Percentiles rank a stretch among this genome's conserved stretches.
Evolutionary conservation across 1,140 invertebrate genomes (phyloP).

Genomic region (Uloborus diversus): DNA sequence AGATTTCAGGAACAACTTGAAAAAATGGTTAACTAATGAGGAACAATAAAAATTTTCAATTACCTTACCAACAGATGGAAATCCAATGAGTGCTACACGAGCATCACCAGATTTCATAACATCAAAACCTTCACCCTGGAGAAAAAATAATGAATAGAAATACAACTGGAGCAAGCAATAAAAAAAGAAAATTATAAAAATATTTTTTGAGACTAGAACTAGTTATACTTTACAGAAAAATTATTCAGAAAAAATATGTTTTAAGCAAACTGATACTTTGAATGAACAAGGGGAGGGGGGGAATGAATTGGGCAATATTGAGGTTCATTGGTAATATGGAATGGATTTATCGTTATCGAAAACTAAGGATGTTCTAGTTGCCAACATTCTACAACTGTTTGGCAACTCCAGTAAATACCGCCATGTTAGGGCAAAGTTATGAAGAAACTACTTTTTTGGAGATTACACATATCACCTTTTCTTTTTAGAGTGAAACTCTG

Average conservation of each 20-base stretch:
- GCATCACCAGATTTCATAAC: conserved; percentile 99
- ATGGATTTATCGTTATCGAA: no score
- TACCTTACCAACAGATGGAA: conserved; percentile 94
- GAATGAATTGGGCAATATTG: no score
- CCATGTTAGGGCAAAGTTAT: no score
- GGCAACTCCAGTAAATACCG: no score
- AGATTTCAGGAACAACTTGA: no score
- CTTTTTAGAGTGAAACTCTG: not conserved
- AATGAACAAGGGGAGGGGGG: no score
- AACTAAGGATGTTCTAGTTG: no score
- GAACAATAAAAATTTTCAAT: not conserved
- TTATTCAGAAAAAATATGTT: not conserved
- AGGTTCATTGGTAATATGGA: no score
- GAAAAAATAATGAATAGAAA: not conserved
- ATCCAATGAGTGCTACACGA: conserved; percentile 96
- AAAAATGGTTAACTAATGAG: no score
- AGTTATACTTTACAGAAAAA: not conserved
- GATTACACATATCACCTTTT: not conserved
- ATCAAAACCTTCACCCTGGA: conserved; percentile 96
- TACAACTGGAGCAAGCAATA: not conserved
- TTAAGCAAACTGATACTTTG: not conserved
- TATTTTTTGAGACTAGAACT: no score
- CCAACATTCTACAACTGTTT: no score
- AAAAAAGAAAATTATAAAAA: not conserved
- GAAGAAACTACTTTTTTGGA: not conserved